Conservation (phyloP, 2,797 vertebrate genomes). For the Buceros bicornis region DNA sequence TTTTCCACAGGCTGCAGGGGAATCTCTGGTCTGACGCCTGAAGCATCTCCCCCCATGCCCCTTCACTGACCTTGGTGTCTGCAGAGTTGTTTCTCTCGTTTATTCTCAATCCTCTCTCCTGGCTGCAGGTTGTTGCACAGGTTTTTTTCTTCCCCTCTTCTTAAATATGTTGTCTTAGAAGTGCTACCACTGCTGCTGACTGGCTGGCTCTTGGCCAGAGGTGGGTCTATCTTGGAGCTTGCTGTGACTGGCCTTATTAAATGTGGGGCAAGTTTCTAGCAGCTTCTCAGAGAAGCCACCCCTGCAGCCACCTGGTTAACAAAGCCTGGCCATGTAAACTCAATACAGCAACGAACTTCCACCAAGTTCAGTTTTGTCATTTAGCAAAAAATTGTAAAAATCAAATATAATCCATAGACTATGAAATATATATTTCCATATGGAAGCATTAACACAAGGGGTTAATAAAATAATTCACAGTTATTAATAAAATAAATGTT, state of each 20-base stretch:
- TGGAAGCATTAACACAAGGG: not conserved
- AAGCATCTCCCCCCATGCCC: not conserved
- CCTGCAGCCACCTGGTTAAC: not conserved
- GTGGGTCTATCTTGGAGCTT: too few species aligned
- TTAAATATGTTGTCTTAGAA: too few species aligned
- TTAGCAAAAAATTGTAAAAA: not conserved
- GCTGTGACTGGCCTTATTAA: too few species aligned
- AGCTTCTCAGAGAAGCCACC: too few species aligned
- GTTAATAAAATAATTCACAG: not conserved
- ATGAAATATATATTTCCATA: not conserved
- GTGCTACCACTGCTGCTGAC: too few species aligned
- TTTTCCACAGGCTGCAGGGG: not conserved
- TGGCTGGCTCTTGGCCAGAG: too few species aligned
- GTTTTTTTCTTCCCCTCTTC: not conserved
- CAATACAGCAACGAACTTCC: not conserved
- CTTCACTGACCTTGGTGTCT: not conserved
- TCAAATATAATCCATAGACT: not conserved
- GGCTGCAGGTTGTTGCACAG: not conserved
- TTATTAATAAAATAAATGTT: not conserved
- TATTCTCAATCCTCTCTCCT: not conserved
- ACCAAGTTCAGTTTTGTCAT: not conserved
- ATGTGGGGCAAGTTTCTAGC: too few species aligned
- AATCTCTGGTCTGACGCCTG: too few species aligned
- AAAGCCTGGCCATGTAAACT: not conserved
- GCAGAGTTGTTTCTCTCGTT: not conserved